Percentiles rank a stretch among this genome's conserved stretches.
Evolutionary conservation across 1,140 invertebrate genomes (phyloP).

Genomic region (Epicauta chinensis): DNA sequence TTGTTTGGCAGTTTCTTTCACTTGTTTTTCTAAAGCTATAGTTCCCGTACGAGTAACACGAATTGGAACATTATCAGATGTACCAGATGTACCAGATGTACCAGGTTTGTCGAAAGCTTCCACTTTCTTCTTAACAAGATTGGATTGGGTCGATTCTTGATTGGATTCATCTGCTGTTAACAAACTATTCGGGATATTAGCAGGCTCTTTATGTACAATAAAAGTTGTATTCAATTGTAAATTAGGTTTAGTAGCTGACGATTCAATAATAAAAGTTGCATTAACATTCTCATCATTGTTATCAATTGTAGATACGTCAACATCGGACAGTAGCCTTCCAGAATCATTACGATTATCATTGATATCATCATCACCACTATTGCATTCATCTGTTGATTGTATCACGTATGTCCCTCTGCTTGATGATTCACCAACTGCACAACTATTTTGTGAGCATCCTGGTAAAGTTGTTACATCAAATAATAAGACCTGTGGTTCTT

Average conservation of each 20-base stretch:
- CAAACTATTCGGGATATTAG: conserved; percentile 16
- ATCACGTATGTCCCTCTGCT: conserved; percentile 2
- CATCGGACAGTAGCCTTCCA: conserved; percentile 18
- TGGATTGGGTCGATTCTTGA: conserved; percentile 44
- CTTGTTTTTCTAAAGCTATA: conserved; percentile 33
- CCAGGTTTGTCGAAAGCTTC: conserved; percentile 53
- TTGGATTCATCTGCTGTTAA: conserved; percentile 31
- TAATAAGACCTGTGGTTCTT: conserved; percentile 5
- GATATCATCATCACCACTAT: conserved; percentile 7
- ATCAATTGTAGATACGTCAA: conserved; percentile 18
- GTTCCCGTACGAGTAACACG: conserved; percentile 44
- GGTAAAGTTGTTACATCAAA: conserved; percentile 14
- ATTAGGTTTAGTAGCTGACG: neutral
- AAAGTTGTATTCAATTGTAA: conserved; percentile 21
- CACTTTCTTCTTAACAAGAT: conserved; percentile 55
- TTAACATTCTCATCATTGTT: conserved; percentile 12
- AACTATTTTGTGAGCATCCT: neutral
- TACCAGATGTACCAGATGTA: no score
- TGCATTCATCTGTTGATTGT: neutral
- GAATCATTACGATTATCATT: no score
- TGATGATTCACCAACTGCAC: neutral
- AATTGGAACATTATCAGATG: conserved; percentile 16
- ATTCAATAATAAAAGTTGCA: conserved; percentile 6
- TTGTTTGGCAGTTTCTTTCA: neutral
- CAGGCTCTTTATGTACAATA: conserved; percentile 17